Evolutionary conservation across 2,888 invertebrate species (phyloP).

Genomic region (Nephrotoma guestfalica): DNA sequence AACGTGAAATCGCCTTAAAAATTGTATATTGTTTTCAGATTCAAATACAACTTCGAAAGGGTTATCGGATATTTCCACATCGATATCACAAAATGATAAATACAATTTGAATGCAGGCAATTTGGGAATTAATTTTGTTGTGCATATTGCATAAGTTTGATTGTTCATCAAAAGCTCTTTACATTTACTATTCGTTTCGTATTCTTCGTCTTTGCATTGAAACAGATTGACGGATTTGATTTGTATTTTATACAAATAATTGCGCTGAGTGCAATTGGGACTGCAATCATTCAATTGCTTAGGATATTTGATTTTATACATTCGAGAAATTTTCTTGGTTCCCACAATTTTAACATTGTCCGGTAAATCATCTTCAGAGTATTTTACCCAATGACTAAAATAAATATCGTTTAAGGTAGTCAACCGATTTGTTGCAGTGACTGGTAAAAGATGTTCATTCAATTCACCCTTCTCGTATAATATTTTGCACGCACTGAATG

Average conservation of each 20-base stretch:
- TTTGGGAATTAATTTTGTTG: constrained; percentile 41
- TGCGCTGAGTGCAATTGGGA: constrained; percentile 18
- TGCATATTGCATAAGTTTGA: constrained; percentile 43
- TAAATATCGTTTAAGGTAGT: constrained; percentile 31
- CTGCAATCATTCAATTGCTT: constrained; percentile 18
- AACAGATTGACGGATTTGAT: constrained; percentile 26
- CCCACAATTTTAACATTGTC: constrained; percentile 31
- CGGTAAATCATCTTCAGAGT: constrained; percentile 6
- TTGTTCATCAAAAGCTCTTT: not conserved
- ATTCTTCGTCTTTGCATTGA: constrained; percentile 20
- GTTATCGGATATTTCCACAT: constrained; percentile 20
- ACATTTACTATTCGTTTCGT: constrained; percentile 32
- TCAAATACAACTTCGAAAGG: constrained; percentile 37
- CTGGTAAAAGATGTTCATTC: constrained; percentile 53
- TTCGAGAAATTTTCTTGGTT: constrained; percentile 40
- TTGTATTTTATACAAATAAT: constrained; percentile 45
- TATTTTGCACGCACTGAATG: constrained; percentile 55
- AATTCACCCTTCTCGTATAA: constrained; percentile 61
- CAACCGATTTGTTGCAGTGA: constrained; percentile 22
- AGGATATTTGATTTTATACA: constrained; percentile 32
- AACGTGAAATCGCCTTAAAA: constrained; percentile 49
- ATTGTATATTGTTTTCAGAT: constrained; percentile 34
- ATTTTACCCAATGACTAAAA: constrained; percentile 46
- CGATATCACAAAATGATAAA: constrained; percentile 27
- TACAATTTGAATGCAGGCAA: constrained; percentile 60